phyloP scores from a whole-genome alignment of 2,113 vertebrate genomes.

The Hippocampus barbouri region DNA sequence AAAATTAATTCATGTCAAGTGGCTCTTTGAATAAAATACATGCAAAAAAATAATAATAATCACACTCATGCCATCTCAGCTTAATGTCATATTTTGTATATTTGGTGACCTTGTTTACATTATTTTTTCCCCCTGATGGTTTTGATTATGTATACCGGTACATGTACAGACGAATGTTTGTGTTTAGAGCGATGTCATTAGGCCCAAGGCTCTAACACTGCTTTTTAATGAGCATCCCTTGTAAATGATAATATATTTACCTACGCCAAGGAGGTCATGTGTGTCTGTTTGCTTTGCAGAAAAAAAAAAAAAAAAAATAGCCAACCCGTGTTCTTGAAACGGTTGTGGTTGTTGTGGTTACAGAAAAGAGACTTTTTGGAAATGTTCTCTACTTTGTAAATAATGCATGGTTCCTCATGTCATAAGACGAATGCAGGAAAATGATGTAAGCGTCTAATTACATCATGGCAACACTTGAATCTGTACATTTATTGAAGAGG shows the following conservation, averaged over 20 bases:
- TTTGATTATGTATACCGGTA: not conserved
- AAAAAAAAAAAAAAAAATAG: not conserved
- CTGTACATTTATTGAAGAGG: too few relatives aligned
- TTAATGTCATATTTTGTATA: not conserved
- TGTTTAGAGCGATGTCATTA: not conserved
- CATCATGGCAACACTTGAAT: too few relatives aligned
- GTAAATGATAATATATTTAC: not conserved
- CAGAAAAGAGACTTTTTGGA: not conserved
- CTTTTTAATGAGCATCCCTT: not conserved
- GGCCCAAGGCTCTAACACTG: not conserved
- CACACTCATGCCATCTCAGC: not conserved
- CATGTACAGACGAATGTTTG: not conserved
- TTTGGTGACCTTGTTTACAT: not conserved
- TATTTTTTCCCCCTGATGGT: not conserved
- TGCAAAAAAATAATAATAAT: constrained; percentile 2
- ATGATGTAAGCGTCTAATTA: too few relatives aligned
- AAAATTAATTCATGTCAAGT: constrained; percentile 25
- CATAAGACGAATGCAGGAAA: too few relatives aligned
- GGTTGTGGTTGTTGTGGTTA: not conserved
- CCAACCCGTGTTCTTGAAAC: not conserved
- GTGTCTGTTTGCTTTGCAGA: not conserved
- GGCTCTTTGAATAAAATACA: constrained; percentile 23
- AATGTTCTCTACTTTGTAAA: not conserved
- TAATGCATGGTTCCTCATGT: too few relatives aligned
- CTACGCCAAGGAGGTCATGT: not conserved